Conservation (phyloP, 2,113 vertebrate species). For the Eolophus roseicapilla region DNA sequence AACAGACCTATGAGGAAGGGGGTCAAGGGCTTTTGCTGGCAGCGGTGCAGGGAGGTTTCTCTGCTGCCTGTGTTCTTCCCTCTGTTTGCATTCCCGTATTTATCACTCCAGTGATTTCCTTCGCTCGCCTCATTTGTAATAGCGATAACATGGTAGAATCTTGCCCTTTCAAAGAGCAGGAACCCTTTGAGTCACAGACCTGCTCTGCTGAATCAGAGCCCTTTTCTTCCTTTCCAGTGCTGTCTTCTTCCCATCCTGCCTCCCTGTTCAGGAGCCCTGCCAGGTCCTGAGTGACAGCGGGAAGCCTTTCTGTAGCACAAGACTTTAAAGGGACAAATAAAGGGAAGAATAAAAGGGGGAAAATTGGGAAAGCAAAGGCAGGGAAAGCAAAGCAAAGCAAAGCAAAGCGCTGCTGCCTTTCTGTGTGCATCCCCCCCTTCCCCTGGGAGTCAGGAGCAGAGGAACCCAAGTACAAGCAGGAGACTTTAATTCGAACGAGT, state of each 20-base stretch:
- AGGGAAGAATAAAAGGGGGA: too few species aligned
- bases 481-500: background rate
- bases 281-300: background rate
- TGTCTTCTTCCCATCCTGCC: background rate
- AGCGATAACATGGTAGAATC: background rate
- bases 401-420: background rate
- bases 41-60: background rate
- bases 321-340: background rate
- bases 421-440: background rate
- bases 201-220: conserved; percentile 20
- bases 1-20: background rate
- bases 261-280: background rate
- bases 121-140: background rate
- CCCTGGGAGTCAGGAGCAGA: background rate
- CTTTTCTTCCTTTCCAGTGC: background rate
- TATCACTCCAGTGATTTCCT: background rate
- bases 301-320: background rate
- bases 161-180: background rate
- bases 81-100: background rate
- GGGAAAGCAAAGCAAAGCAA: background rate
- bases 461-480: background rate
- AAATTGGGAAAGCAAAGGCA: background rate
- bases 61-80: background rate
- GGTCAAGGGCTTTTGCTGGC: background rate
- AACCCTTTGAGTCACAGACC: conserved; percentile 3